Percentiles rank a stretch among this genome's conserved stretches.
phyloP scores from a whole-genome alignment of 1,140 invertebrate genomes.

The Ganaspis sp. region DNA sequence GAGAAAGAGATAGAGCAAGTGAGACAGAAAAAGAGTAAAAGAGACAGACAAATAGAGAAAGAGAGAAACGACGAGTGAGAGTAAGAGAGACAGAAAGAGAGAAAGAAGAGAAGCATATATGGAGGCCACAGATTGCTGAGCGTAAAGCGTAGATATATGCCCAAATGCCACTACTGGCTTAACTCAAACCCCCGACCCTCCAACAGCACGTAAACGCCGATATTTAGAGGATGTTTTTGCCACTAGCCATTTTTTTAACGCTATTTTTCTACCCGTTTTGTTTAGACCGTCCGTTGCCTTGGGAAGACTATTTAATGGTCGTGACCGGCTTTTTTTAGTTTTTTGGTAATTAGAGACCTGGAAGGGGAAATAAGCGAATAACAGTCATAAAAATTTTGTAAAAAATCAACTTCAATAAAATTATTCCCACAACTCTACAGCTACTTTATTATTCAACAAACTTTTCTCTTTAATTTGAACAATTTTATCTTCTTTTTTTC shows the following conservation, averaged over 20 bases:
- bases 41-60: too few species aligned
- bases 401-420: too few species aligned
- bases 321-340: slow-evolving; percentile 5
- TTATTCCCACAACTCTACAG: too few species aligned
- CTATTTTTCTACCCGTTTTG: slow-evolving; percentile 49
- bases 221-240: slow-evolving; percentile 61
- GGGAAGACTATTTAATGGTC: slow-evolving; percentile 8
- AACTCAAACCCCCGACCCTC: slow-evolving; percentile 50
- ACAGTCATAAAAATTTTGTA: too few species aligned
- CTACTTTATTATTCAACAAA: too few species aligned
- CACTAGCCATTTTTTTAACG: slow-evolving; percentile 47
- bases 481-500: too few species aligned
- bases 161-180: slow-evolving; percentile 59
- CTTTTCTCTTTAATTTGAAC: too few species aligned
- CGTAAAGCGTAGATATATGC: slow-evolving; percentile 55
- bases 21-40: too few species aligned
- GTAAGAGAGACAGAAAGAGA: slow-evolving; percentile 37
- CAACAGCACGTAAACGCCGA: slow-evolving; percentile 57
- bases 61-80: too few species aligned
- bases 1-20: too few species aligned
- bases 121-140: slow-evolving; percentile 53
- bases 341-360: neutral
- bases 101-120: slow-evolving; percentile 32
- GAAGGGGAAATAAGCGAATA: neutral
- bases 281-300: slow-evolving; percentile 45